Evolutionary conservation across 2,797 vertebrate genomes (phyloP).

Genomic region (Artibeus lituratus): DNA sequence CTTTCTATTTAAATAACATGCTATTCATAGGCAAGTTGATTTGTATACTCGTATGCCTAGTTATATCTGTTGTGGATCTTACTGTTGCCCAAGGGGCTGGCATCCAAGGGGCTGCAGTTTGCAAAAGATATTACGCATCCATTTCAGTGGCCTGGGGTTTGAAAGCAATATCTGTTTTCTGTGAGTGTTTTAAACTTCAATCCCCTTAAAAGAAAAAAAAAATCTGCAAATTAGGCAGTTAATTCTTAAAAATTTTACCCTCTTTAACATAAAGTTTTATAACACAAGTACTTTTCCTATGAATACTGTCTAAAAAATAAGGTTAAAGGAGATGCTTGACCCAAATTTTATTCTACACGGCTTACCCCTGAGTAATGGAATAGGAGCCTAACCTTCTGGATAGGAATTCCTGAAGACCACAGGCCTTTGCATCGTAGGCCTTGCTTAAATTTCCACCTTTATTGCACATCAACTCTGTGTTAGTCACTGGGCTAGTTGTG

Average conservation of each 20-base stretch:
- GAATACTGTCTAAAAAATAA: not conserved
- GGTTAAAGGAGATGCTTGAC: not conserved
- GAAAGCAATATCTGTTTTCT: not conserved
- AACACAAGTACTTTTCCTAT: not conserved
- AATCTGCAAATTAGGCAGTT: not conserved
- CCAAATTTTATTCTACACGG: not conserved
- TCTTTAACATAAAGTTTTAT: not conserved
- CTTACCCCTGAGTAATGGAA: not conserved
- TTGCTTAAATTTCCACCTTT: not conserved
- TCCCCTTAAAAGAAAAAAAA: not conserved
- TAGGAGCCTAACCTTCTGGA: not conserved
- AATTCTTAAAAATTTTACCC: not conserved
- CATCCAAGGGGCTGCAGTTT: conserved; percentile 28
- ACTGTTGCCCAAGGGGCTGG: not conserved
- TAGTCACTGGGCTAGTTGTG: not conserved
- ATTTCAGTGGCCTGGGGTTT: not conserved
- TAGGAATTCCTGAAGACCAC: not conserved
- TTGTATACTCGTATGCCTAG: not conserved
- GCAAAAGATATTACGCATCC: not conserved
- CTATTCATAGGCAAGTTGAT: not conserved
- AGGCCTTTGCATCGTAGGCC: not conserved
- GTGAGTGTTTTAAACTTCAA: not conserved
- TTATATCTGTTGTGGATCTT: not conserved
- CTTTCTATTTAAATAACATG: not conserved
- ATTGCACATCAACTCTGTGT: not conserved